Base-by-base conservation (phyloP, 2,888 invertebrate species). In the Rutpela maculata region DNA sequence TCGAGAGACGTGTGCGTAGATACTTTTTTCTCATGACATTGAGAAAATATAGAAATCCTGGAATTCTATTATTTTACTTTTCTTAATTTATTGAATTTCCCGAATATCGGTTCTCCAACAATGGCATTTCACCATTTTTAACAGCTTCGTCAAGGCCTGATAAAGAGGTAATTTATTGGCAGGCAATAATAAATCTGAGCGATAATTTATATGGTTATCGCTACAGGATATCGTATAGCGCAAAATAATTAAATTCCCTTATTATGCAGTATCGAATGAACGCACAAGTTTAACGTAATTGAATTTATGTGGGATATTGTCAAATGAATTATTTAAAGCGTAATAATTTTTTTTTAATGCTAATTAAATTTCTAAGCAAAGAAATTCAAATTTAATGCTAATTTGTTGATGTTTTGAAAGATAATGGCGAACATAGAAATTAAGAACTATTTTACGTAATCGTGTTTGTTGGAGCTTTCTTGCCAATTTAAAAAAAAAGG, bases 251-350 rank as follows among this genome's bases (percentile, higher is more conserved):
- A 50, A 50, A 15, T 50, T 50, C 38, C 1, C 38, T 50, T 50
- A 38, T 38, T 38, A 50, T 50, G 50, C 50, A 50, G 50, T 15
- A 4, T 50, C 4, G 50, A 50, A 15, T 15, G 50, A 50, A 50
- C 50, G 50, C 11, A 15, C 50, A 50, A 50, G 1, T 26, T 26
- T 26, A 26, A 9, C 15, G 15, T 50, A 50, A 38, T 50, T 50
- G 50, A 50, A 50, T 50, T 50, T 50, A 50, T 50, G 38, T 38
- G 50, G 50, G 50, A 50, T 50, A 50, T 50, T 50, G 50, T 50
- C 15, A 50, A 50, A 50, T 38, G 38, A 38, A 38, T 38, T 38
- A 9, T 38, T 11, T 9, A 26, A 11, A 38, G 18, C 56, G 56
- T n/a, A 57, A 57, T 57, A 57, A 18, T 57, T 1, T 10, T 18